A percentile compares a stretch with the other conserved stretches of the same genome.
Evolutionary conservation across 2,113 vertebrate species (phyloP).

Genomic region (Saiga tatarica): DNA sequence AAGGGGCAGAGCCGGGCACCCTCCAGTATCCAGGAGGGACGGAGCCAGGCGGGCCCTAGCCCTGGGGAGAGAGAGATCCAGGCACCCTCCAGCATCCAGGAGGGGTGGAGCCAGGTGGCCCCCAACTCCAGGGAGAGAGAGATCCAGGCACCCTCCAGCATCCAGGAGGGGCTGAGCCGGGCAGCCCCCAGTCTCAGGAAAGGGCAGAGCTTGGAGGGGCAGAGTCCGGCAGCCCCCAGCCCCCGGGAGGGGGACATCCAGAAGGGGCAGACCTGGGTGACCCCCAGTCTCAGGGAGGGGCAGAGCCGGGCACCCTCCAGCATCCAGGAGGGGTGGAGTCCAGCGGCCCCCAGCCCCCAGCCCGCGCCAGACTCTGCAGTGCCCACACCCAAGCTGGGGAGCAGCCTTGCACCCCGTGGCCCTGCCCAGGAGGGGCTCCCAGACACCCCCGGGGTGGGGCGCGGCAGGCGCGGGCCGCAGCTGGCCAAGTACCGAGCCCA

Average conservation of each 20-base stretch:
- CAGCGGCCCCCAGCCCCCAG: neutral
- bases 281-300: too few species aligned
- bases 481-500: slow-evolving; percentile 89
- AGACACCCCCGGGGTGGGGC: neutral
- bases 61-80: neutral
- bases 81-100: neutral
- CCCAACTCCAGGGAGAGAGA: too few species aligned
- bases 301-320: neutral
- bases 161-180: neutral
- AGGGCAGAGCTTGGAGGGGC: neutral
- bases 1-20: neutral
- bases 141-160: neutral
- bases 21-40: accelerated
- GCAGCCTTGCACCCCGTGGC: neutral
- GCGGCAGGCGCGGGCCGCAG: accelerated
- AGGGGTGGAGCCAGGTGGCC: neutral
- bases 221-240: neutral
- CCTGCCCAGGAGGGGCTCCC: slow-evolving; percentile 7
- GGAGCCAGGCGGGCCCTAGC: neutral
- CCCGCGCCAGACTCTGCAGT: neutral
- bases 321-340: neutral
- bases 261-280: too few species aligned
- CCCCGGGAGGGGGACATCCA: accelerated
- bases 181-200: neutral
- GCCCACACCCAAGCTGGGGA: slow-evolving; percentile 1